These are phyloP conservation scores for Drosophila kepulauana DNA, from an alignment of 1,140 invertebrate genomes.

Conservation along the genomic window DNA sequence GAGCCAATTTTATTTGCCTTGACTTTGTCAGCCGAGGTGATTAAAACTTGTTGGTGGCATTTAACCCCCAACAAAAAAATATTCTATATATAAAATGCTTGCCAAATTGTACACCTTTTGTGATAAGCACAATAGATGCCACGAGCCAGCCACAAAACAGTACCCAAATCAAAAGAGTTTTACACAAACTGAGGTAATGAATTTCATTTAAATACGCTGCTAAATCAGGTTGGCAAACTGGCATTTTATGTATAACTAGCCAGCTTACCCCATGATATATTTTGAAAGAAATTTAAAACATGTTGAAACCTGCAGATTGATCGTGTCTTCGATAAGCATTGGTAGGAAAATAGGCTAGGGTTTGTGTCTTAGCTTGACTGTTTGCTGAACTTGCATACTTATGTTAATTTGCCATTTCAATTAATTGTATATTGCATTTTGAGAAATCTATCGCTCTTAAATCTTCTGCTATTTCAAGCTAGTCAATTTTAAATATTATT, in stretches of 20 bases:
- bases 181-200: not conserved
- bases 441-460: too few species aligned
- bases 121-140: slow-evolving; percentile 26
- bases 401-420: too few species aligned
- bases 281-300: too few species aligned
- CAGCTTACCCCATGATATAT: too few species aligned
- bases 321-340: too few species aligned
- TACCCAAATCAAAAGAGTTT: slow-evolving; percentile 34
- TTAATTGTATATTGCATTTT: too few species aligned
- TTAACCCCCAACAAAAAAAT: slow-evolving; percentile 20
- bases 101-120: slow-evolving; percentile 28
- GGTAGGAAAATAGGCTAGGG: too few species aligned
- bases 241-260: not conserved
- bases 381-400: too few species aligned
- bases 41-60: slow-evolving; percentile 71
- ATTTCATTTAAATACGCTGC: not conserved
- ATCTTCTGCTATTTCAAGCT: too few species aligned
- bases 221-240: not conserved
- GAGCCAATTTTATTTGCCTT: slow-evolving; percentile 71
- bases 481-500: too few species aligned
- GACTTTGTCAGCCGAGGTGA: slow-evolving; percentile 77
- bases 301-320: too few species aligned
- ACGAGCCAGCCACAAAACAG: not conserved
- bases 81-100: slow-evolving; percentile 4
- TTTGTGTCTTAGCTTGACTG: too few species aligned